These are phyloP conservation scores for Campylorhamphus procurvoides DNA, from an alignment of 2,113 vertebrate species.

Conservation along the genomic window DNA sequence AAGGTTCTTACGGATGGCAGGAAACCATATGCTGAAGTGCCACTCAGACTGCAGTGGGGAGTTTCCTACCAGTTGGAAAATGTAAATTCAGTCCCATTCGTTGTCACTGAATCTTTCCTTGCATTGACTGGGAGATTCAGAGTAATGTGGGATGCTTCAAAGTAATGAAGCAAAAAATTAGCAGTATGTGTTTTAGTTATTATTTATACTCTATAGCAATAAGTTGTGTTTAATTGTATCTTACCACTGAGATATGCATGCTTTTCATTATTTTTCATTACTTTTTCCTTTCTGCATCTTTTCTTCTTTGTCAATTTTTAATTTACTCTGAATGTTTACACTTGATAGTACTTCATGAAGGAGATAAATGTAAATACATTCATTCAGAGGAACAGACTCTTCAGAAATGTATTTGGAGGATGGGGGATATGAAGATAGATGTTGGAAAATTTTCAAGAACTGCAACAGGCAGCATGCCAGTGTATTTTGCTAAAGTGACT, in stretches of 20 bases:
- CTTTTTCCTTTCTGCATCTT: neutral
- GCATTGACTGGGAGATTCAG: neutral
- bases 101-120: neutral
- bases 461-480: neutral
- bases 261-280: neutral
- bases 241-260: neutral
- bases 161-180: constrained; percentile 72
- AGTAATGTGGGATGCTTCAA: neutral
- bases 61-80: neutral
- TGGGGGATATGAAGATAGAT: neutral
- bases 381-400: neutral
- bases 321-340: neutral
- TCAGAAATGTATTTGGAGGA: neutral
- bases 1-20: neutral
- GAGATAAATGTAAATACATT: neutral
- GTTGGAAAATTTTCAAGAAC: neutral
- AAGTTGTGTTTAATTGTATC: constrained; percentile 42
- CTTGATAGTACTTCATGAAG: neutral
- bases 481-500: neutral
- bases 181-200: constrained; percentile 69
- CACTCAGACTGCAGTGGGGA: neutral
- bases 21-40: constrained; percentile 39
- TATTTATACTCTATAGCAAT: constrained; percentile 53
- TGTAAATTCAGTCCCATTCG: neutral
- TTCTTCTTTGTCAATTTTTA: neutral